Conservation (phyloP, 2,888 invertebrate species). For the Nomada flava region DNA sequence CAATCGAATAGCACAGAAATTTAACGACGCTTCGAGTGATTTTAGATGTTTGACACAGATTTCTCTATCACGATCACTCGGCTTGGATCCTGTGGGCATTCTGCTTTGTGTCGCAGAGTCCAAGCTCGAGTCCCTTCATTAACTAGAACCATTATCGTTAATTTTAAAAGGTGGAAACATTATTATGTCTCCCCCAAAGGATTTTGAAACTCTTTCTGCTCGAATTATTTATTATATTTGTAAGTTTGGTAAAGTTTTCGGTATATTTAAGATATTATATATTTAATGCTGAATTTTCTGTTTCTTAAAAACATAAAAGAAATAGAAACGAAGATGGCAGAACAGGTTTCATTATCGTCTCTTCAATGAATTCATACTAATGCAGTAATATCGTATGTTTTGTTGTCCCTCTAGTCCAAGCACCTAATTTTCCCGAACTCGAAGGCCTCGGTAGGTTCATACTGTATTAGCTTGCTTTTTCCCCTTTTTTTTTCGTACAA, state of each 20-base stretch:
- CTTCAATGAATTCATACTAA: slow-evolving; percentile 77
- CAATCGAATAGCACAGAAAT: not conserved
- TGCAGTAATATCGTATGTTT: slow-evolving; percentile 83
- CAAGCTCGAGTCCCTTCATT: slow-evolving; percentile 32
- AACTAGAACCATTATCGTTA: slow-evolving; percentile 43
- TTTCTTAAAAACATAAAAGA: not conserved
- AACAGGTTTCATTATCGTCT: slow-evolving; percentile 66
- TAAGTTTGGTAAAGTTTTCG: not conserved
- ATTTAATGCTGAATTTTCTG: not conserved
- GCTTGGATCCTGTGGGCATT: slow-evolving; percentile 22
- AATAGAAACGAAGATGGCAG: slow-evolving; percentile 29
- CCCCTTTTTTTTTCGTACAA: slow-evolving; percentile 63
- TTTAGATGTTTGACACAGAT: not conserved
- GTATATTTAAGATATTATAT: not conserved
- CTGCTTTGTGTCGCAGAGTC: not conserved
- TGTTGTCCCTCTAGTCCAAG: slow-evolving; percentile 86
- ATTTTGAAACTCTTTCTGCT: slow-evolving; percentile 65
- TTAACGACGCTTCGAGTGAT: not conserved
- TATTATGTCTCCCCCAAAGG: slow-evolving; percentile 44
- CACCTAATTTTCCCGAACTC: slow-evolving; percentile 87
- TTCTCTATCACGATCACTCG: slow-evolving; percentile 20
- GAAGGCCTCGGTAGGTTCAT: slow-evolving; percentile 87
- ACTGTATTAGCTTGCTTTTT: slow-evolving; percentile 82
- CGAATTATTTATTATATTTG: not conserved
- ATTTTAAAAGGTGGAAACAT: slow-evolving; percentile 40